phyloP scores from a whole-genome alignment of 1,140 invertebrate species.

The Nasonia giraulti region DNA sequence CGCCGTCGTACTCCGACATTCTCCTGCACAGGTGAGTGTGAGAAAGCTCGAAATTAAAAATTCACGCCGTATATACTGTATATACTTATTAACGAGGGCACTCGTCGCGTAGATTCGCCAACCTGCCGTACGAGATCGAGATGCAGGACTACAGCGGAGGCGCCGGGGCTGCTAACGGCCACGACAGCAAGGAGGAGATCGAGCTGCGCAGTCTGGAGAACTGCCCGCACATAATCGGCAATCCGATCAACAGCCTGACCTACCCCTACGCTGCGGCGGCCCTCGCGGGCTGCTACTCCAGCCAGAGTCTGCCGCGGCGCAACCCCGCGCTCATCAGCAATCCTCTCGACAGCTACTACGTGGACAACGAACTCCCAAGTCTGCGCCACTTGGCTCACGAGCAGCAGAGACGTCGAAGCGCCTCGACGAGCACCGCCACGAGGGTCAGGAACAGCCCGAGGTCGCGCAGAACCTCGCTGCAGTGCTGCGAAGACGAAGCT shows the following conservation, averaged over 20 bases:
- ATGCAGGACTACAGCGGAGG: constrained; percentile 54
- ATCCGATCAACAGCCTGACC: constrained; percentile 58
- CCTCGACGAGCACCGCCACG: neutral
- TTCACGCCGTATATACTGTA: too few species aligned
- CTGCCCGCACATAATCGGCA: constrained; percentile 62
- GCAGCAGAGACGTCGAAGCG: constrained; percentile 25
- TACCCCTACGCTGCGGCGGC: constrained; percentile 50
- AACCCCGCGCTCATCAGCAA: constrained; percentile 65
- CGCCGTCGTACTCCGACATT: constrained; percentile 72
- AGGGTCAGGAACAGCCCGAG: neutral
- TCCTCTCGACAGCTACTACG: constrained; percentile 63
- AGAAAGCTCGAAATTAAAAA: neutral
- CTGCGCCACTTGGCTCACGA: constrained; percentile 30
- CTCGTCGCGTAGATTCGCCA: constrained; percentile 61
- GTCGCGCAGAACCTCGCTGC: constrained; percentile 10
- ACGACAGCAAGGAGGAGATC: constrained; percentile 65
- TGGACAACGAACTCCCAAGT: constrained; percentile 62
- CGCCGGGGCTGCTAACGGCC: constrained; percentile 26
- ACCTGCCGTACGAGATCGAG: constrained; percentile 67
- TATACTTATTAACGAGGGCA: neutral
- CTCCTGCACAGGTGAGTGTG: constrained; percentile 63
- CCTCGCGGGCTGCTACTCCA: constrained; percentile 61
- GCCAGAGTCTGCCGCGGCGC: constrained; percentile 63
- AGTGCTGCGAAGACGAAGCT: neutral
- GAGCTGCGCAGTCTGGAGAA: constrained; percentile 65